Base-by-base conservation (phyloP, 2,888 invertebrate species). In the Microplitis manilae region DNA sequence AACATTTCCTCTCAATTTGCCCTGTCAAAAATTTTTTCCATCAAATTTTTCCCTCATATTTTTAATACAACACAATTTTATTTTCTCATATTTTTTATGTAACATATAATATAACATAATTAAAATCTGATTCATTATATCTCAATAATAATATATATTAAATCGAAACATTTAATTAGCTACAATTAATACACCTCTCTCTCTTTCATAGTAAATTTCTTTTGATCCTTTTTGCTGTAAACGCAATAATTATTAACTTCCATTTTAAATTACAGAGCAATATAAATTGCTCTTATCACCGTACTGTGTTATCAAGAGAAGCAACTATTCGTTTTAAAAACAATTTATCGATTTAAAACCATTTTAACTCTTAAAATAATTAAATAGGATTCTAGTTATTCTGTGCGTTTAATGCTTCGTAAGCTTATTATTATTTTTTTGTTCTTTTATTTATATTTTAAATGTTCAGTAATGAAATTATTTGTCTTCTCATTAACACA, bases 401-500 rank as follows among this genome's bases (percentile, higher is more conserved):
- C 67, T 67, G 67, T 67, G 67, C 67, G 67, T 39, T 83, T 80
- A 83, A 80, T 81, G 78, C 73, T 71, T 81, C 61, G 60, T 79
- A 73, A 50, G 50, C 65, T 67, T 75, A n/a, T 64, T 80, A 75
- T 71, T 67, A 30, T 4, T 30, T 30, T 30, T 30, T 60, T 6
- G 13, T 50, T 39, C 39, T 6, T n/a, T 70, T 59, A 38, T 30
- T 30, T 30, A 30, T 30, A 30, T 38, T 70, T 60, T 30, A 30
- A n/a, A 38, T 60, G 20, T n/a, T 59, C 6, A 13, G 6, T 70
- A 41, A 64, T 50, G 30, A 9, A 64, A 38, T 50, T 38, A 69
- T 80, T 30, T 6, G 20, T 64, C 73, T 73, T 79, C 71, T 69
- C 41, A 59, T 79, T 69, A 65, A 76, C 74, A 64, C 79, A 71